Conservation (phyloP, 2,888 invertebrate genomes). For the Drosophila cognata region DNA sequence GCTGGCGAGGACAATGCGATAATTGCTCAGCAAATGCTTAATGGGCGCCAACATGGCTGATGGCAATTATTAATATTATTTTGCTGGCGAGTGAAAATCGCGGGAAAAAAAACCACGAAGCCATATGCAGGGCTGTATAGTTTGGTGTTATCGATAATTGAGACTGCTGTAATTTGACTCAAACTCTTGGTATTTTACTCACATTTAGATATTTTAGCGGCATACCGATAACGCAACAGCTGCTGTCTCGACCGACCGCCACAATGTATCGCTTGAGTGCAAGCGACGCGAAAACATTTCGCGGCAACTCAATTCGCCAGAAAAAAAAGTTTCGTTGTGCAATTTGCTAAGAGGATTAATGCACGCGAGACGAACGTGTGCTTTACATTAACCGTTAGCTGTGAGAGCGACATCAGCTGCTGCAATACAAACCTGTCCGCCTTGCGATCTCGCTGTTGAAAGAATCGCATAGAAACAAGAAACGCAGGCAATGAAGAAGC, state of each 20-base stretch:
- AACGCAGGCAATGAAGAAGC: slow-evolving; percentile 45
- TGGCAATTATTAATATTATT: background rate
- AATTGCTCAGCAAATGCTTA: slow-evolving; percentile 87
- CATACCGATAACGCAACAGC: background rate
- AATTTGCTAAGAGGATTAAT: slow-evolving; percentile 46
- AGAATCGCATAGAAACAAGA: slow-evolving; percentile 28
- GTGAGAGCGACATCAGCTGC: slow-evolving; percentile 9
- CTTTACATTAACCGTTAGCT: slow-evolving; percentile 12
- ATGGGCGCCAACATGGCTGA: slow-evolving; percentile 89
- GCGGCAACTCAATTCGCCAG: slow-evolving; percentile 41
- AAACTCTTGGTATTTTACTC: background rate
- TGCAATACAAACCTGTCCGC: slow-evolving; percentile 6
- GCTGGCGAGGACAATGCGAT: slow-evolving; percentile 93
- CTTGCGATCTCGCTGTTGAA: slow-evolving; percentile 11
- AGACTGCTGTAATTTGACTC: background rate
- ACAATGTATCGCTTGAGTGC: slow-evolving; percentile 18
- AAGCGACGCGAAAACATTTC: slow-evolving; percentile 31
- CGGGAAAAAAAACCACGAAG: slow-evolving; percentile 27
- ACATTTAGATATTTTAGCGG: slow-evolving; percentile 8
- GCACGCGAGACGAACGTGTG: slow-evolving; percentile 1
- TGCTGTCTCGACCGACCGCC: slow-evolving; percentile 17
- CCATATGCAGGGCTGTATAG: slow-evolving; percentile 36
- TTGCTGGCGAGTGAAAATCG: background rate
- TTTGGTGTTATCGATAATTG: slow-evolving; percentile 19
- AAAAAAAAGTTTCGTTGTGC: slow-evolving; percentile 59